These are phyloP conservation scores for Choloepus didactylus DNA, from an alignment of 2,797 vertebrate genomes.

Conservation along the genomic window DNA sequence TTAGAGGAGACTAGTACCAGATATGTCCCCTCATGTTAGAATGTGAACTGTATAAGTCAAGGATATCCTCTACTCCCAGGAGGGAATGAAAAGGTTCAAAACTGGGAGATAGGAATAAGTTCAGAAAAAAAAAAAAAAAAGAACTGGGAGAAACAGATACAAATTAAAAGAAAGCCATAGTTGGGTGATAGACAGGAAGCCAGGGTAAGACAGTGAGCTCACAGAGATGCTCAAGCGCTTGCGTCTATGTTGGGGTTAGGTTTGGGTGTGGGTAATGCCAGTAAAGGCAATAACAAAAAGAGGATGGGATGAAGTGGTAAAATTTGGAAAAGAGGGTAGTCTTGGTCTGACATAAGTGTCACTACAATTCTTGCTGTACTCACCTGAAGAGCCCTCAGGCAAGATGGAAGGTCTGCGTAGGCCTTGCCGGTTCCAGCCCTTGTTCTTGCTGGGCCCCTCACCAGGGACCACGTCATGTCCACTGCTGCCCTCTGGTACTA, in stretches of 20 bases:
- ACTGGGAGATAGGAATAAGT: background rate
- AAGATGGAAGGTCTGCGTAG: constrained; percentile 86
- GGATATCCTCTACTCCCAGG: background rate
- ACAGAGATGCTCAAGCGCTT: rapidly evolving
- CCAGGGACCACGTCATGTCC: rapidly evolving
- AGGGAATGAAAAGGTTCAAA: background rate
- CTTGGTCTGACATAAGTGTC: rapidly evolving
- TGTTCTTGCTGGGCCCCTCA: constrained; percentile 76
- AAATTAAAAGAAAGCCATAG: background rate
- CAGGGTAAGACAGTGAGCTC: background rate
- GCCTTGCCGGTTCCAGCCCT: constrained; percentile 88
- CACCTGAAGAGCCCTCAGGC: constrained; percentile 82
- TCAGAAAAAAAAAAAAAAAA: no score
- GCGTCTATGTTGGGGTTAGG: background rate
- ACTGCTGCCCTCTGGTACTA: background rate
- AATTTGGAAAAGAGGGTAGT: background rate
- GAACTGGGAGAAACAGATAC: background rate
- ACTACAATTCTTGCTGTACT: background rate
- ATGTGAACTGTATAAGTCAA: background rate
- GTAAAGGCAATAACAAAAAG: background rate
- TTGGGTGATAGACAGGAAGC: rapidly evolving
- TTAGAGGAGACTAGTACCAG: background rate
- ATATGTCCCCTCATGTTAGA: rapidly evolving
- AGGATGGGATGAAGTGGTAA: rapidly evolving
- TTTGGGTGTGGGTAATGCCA: rapidly evolving